Evolutionary conservation across 2,888 invertebrate species (phyloP).

Genomic region (Synergus japonicus): DNA sequence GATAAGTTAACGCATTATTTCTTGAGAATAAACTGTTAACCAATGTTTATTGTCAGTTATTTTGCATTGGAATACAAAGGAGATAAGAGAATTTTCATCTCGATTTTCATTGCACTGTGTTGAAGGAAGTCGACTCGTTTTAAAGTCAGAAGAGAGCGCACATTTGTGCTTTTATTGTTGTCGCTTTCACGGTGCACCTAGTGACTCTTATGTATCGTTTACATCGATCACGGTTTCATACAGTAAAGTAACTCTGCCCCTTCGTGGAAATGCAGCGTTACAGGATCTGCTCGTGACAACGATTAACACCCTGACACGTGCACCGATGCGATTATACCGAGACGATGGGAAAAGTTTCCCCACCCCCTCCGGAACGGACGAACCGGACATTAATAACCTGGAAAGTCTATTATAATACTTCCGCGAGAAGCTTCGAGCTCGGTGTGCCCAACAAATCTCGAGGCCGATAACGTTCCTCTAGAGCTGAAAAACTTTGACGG

Average conservation of each 20-base stretch:
- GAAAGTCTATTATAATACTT: slow-evolving; percentile 55
- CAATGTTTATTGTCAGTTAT: neutral
- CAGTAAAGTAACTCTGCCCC: neutral
- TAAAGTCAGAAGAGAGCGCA: neutral
- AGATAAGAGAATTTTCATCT: neutral
- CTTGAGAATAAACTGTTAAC: too few relatives aligned
- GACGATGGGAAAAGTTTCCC: slow-evolving; percentile 63
- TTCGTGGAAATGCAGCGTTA: slow-evolving; percentile 45
- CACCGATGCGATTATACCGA: slow-evolving; percentile 62
- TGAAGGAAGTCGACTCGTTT: neutral
- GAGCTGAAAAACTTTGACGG: slow-evolving; percentile 31
- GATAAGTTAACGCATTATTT: too few relatives aligned
- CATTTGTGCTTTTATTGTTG: slow-evolving; percentile 31
- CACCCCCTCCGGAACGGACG: slow-evolving; percentile 37
- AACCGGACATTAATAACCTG: slow-evolving; percentile 56
- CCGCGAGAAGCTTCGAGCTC: slow-evolving; percentile 49
- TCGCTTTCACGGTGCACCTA: neutral
- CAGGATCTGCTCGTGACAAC: slow-evolving; percentile 56
- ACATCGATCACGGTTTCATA: slow-evolving; percentile 41
- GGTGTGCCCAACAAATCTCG: slow-evolving; percentile 11
- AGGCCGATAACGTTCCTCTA: slow-evolving; percentile 30
- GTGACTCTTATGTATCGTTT: slow-evolving; percentile 43
- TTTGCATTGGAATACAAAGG: neutral
- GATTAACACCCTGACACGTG: slow-evolving; percentile 54
- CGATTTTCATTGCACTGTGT: neutral